phyloP scores from a whole-genome alignment of 2,113 vertebrate genomes.

The Tetrao urogallus region DNA sequence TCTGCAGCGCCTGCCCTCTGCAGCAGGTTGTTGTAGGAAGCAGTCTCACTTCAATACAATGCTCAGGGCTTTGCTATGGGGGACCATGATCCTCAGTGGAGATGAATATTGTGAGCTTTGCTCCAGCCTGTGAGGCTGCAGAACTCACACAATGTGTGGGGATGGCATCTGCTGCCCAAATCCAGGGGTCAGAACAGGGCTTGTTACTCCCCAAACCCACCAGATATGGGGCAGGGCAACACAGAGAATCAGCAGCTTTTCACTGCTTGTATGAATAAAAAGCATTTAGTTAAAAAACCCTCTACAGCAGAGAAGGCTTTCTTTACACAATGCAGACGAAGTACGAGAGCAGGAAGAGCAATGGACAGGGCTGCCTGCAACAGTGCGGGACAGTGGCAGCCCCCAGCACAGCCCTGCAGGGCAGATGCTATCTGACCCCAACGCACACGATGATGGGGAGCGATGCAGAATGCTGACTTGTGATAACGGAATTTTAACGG shows the following conservation, averaged over 20 bases:
- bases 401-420: neutral
- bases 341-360: rapidly evolving
- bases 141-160: rapidly evolving
- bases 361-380: rapidly evolving
- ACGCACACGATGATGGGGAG: rapidly evolving
- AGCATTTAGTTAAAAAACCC: neutral
- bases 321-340: neutral
- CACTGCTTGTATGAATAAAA: neutral
- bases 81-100: neutral
- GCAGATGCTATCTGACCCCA: rapidly evolving
- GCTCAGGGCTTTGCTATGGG: neutral
- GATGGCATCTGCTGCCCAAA: neutral
- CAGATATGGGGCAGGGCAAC: rapidly evolving
- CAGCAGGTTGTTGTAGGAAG: rapidly evolving
- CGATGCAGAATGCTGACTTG: no score
- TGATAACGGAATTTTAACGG: no score
- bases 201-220: rapidly evolving
- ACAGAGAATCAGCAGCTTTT: neutral
- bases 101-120: neutral
- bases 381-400: neutral
- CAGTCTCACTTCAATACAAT: rapidly evolving
- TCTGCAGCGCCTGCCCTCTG: neutral
- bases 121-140: neutral
- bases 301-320: neutral
- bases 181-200: neutral